Evolutionary conservation across 2,113 vertebrate species (phyloP), one percentile per base, ranked within the genome.

Genomic region (Setophaga petechia): DNA sequence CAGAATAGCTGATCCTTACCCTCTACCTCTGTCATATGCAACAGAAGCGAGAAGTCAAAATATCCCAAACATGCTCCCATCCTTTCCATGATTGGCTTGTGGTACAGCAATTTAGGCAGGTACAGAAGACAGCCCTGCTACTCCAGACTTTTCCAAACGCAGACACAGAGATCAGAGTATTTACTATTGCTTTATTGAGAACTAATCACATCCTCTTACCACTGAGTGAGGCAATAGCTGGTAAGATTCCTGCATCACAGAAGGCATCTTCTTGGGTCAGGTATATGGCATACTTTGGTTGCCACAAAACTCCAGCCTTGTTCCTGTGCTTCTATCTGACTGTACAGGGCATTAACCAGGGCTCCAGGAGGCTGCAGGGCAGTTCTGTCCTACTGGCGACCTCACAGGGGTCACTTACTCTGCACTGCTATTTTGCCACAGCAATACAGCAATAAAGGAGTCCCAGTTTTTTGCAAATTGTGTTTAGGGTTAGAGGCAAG

Each of bases 401-500:
- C 31, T 85, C 39, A 44, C 35, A 77, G 15, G 14, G n/a, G 22
- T 74, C 59, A 35, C 49, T 49, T 49, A n/a, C 9, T 46, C 55
- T 33, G 5, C 23, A 41, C 41, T 52, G 24, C 55, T 66, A 4
- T 61, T 51, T 89, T 9, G 5, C 11, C 30, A 39, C 41, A 28
- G 8, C 16, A 13, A 49, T 6, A 44, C 0, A 0, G 35, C 8
- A 21, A 57, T 16, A 46, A 86, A 69, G 6, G 25, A 57, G 24
- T 30, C 11, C 2, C 2, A 1, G 6, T 33, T 57, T 28, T 57
- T 79, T 28, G 12, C 30, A 83, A 67, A 61, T 1, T 27, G 2
- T 54, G 7, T 51, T 62, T 44, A 27, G 72, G 18, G 44, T 49
- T 79, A 41, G 51, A 47, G 51, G 7, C 57, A 74, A 9, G 20